Percentiles rank a stretch among this genome's conserved stretches.
phyloP scores from a whole-genome alignment of 2,113 vertebrate genomes.

The Chrysemys picta region DNA sequence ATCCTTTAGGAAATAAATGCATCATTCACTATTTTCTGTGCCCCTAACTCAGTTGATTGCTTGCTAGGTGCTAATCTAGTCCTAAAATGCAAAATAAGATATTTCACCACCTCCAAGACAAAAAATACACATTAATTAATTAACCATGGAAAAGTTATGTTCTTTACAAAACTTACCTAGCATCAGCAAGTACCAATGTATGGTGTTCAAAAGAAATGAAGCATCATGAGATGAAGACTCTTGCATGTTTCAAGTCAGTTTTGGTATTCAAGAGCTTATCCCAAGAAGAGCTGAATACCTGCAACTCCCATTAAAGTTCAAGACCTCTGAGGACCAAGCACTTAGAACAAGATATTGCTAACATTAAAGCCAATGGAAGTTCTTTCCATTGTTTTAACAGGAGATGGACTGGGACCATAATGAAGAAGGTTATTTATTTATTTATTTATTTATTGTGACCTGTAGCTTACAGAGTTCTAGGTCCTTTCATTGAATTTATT shows the following conservation, averaged over 20 bases:
- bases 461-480: neutral
- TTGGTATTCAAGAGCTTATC: constrained; percentile 1
- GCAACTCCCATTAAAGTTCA: neutral
- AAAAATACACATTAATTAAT: neutral
- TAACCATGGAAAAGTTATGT: too few relatives aligned
- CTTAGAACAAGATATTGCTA: neutral
- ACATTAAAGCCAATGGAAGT: neutral
- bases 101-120: neutral
- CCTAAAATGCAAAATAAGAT: neutral
- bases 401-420: neutral
- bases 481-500: constrained; percentile 38
- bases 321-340: neutral
- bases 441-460: constrained; percentile 17
- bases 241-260: constrained; percentile 1
- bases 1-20: neutral
- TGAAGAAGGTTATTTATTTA: neutral
- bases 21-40: neutral
- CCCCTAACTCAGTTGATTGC: neutral
- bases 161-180: neutral
- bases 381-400: constrained; percentile 29
- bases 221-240: neutral
- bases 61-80: neutral
- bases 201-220: neutral
- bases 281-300: neutral
- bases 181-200: neutral